Evolutionary conservation across 2,888 invertebrate species (phyloP).

Genomic region (Chesias legatella): DNA sequence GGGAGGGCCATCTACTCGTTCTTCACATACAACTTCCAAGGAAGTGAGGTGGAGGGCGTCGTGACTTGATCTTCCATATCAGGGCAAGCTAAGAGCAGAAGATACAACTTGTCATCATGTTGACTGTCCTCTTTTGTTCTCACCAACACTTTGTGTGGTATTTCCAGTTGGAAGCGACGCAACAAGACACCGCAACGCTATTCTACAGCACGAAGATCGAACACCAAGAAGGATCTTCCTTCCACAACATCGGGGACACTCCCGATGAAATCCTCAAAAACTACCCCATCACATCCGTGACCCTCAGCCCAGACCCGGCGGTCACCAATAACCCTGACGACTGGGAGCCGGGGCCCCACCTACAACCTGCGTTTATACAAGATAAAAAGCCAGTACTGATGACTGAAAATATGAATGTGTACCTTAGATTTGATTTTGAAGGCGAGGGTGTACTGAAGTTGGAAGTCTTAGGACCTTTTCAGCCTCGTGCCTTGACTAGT

Average conservation of each 20-base stretch:
- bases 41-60: no score
- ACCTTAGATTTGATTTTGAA: slow-evolving; percentile 4
- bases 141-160: no score
- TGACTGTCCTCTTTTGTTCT: no score
- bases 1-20: no score
- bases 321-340: neutral
- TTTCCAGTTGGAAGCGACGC: neutral
- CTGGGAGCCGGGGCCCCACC: slow-evolving; percentile 3
- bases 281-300: neutral
- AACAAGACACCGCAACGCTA: neutral
- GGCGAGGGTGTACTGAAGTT: neutral
- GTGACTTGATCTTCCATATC: no score
- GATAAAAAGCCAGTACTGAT: neutral
- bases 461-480: no score
- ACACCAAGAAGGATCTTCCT: slow-evolving; percentile 4
- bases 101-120: no score
- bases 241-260: neutral
- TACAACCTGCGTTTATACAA: neutral
- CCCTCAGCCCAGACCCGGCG: neutral
- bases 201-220: slow-evolving; percentile 2
- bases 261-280: neutral
- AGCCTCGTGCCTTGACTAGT: no score
- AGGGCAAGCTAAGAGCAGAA: no score
- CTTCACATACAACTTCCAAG: no score
- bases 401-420: slow-evolving; percentile 2